Evolutionary conservation across 1,140 invertebrate genomes (phyloP), one percentile per base, ranked within the genome.

Genomic region (Melitaea cinxia): DNA sequence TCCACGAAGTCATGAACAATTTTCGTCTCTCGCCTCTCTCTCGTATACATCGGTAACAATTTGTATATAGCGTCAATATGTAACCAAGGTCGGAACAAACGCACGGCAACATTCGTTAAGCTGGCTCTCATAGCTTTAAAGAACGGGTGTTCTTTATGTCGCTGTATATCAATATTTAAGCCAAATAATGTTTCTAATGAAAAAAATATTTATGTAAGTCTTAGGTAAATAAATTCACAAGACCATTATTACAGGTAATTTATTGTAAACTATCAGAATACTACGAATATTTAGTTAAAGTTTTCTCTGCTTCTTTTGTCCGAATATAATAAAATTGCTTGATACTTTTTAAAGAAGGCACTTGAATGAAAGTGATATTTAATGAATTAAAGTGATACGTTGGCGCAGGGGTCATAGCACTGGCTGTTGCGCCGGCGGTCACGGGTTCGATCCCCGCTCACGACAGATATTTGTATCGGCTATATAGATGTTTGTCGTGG

Each of bases 141-240:
- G n/a, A 54, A 54, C 15, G 30, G 52, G 23, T 54, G 30, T 6
- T 23, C 10, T n/a, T 15, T 10, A 21, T 37, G 4, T 2, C n/a
- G 26, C n/a, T 37, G 30, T 21, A 54, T 14, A 23, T 54, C 21
- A 12, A 54, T 10, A 12, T 54, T 54, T 10, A 54, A n/a, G n/a
- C 33, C 52, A n/a, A 54, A 37, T 4, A n/a, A 12, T 3, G 28
- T 37, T 21, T 54, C 52, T 54, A 26, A 23, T 21, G 12, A 52
- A 9, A 28, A 19, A 37, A 9, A 4, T 37, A 52, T 4, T n/a
- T 52, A 12, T 12, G 23, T 47, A n/a, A 7, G 10, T 24, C n/a
- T 14, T 50, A 26, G n/a, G 1, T 10, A 14, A n/a, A 2, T 4
- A 2, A 6, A 6, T 26, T 26, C 2, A 26, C 6, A 2, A 26